Base-by-base conservation (phyloP, 2,888 invertebrate species). In the Dryadula phaetusa region DNA sequence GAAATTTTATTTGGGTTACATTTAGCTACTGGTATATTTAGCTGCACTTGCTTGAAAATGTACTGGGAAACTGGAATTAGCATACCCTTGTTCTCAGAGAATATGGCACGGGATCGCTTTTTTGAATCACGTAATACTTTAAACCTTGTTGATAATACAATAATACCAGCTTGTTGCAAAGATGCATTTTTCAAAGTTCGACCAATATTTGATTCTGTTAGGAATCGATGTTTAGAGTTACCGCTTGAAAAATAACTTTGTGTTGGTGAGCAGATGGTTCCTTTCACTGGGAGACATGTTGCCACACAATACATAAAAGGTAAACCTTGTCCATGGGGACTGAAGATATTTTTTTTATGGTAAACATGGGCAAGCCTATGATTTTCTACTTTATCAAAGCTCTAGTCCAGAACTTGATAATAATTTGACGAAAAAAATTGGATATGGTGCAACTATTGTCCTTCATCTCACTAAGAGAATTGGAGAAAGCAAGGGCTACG, bases 191-290 rank as follows among this genome's bases (percentile, higher is more conserved):
- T 16, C 53, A 75, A 75, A 75, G 76, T 76, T 14, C 69, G 75
- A 47, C 76, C 75, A n/a, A 73, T 76, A 20, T 77, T 47, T 72
- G 72, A 76, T 72, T 66, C 72, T 54, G 64, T 76, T 56, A 73
- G 77, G 52, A 75, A 71, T 42, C 62, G 75, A 66, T 75, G 76
- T 66, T 70, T 76, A 63, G 70, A 75, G 42, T 60, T 75, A 73
- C 74, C 72, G 14, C 66, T 77, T 28, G 73, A 77, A 56, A 67
- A 72, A 74, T 40, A 73, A 53, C 72, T 75, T 58, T 71, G 74
- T 12, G 73, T 76, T 71, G 74, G 75, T 71, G 77, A 76, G 42
- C 75, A 77, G 47, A 77, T 76, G 2, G 71, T 75, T 65, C 76
- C 76, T 70, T 76, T 76, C 47, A 74, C 74, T 6, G 75, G 75